Evolutionary conservation across 1,140 invertebrate genomes (phyloP), one percentile per base, ranked within the genome.

Genomic region (Platorchestia sp.): DNA sequence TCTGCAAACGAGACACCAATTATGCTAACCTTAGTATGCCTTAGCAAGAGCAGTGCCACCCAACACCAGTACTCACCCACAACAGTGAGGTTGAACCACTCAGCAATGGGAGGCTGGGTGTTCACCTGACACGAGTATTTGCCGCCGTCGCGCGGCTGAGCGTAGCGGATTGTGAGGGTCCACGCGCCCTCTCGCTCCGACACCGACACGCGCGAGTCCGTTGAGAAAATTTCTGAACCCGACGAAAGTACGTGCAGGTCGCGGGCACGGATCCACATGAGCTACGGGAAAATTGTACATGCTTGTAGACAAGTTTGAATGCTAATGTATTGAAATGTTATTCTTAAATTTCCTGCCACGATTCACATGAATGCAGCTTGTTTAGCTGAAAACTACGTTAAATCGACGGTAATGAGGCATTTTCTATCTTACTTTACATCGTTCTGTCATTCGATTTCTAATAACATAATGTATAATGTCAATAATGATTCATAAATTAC

Each of bases 111-210:
- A 16, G 97, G 97, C 95, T 97, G 96, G 95, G 97, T 97, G 96
- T 97, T 97, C 95, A 97, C 97, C 96, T 97, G 97, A 96, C 97
- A 97, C 96, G 97, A 98, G 97, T 99, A 99, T 86, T 98, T 98
- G 0, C 99, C 99, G 0, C 98, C 98, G 97, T 99, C 99, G 51
- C 98, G 97, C 95, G 98, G 97, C 97, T 99, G 98, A 5, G 99
- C 98, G 97, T 98, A 99, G 96, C 98, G 98, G 96, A 99, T 98
- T 97, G 98, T 98, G 95, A 99, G 98, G 97, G 98, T 98, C 99
- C 99, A 99, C 97, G 99, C 98, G 96, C 99, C 98, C 0, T 95
- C 75, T 0, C 51, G 44, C n/a, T 95, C 86, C 43, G 95, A 36
- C 43, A 96, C 96, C 45, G 95, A 95, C 45, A 96, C 95, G 22